Percentiles rank a stretch among this genome's conserved stretches.
phyloP scores from a whole-genome alignment of 2,797 vertebrate species.

The Enteromius radiatus region DNA sequence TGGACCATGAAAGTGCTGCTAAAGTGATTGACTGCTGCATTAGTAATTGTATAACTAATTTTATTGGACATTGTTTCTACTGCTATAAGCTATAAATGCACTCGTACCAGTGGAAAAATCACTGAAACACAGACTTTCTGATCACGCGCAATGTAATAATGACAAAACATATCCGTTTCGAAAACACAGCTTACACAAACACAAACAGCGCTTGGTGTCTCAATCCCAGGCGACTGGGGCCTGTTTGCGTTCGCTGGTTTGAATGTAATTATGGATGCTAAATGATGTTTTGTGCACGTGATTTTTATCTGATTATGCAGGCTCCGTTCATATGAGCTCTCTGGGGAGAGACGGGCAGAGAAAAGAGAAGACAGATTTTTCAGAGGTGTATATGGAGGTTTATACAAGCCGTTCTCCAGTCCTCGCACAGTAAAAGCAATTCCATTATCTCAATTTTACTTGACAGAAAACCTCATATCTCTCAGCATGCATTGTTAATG shows the following conservation, averaged over 20 bases:
- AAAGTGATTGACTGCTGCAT: neutral
- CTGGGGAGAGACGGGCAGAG: constrained; percentile 16
- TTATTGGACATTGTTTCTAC: neutral
- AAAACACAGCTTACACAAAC: constrained; percentile 6
- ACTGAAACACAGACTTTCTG: neutral
- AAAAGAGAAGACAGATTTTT: constrained; percentile 39
- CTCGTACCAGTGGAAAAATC: neutral
- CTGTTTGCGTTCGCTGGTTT: constrained; percentile 26
- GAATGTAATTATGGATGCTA: constrained; percentile 50
- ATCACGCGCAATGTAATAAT: constrained; percentile 6
- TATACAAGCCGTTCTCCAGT: constrained; percentile 8
- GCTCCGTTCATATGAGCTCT: constrained; percentile 45
- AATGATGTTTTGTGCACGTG: constrained; percentile 35
- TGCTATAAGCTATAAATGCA: neutral
- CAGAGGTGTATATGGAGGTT: constrained; percentile 9
- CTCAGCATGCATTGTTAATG: constrained; percentile 26
- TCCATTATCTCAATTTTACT: constrained; percentile 26
- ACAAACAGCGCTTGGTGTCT: neutral
- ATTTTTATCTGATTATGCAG: constrained; percentile 50
- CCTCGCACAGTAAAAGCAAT: constrained; percentile 28
- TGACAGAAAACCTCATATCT: constrained; percentile 13
- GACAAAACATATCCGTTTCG: neutral
- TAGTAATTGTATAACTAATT: neutral
- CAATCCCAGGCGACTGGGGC: neutral
- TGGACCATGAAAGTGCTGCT: neutral